A percentile compares a stretch with the other conserved stretches of the same genome.
These are phyloP conservation scores for Blastobasis adustella DNA, from an alignment of 2,888 invertebrate species.

Conservation along the genomic window DNA sequence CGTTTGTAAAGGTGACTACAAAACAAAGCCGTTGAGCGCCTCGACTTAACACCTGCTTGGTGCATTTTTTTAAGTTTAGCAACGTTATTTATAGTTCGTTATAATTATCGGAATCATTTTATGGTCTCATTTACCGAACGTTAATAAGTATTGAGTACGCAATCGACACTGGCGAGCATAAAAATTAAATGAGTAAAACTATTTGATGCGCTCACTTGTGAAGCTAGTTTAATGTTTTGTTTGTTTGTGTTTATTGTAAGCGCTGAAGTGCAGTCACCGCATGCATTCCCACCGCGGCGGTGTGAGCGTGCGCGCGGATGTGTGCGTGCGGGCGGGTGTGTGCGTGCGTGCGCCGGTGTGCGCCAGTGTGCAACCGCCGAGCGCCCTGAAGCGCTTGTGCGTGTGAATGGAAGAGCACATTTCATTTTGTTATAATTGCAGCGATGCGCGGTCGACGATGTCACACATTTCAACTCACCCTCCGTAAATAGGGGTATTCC, in stretches of 20 bases:
- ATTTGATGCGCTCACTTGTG: slow-evolving; percentile 36
- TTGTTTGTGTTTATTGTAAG: slow-evolving; percentile 73
- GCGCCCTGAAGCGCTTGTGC: slow-evolving; percentile 68
- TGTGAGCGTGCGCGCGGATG: slow-evolving; percentile 43
- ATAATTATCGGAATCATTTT: slow-evolving; percentile 22
- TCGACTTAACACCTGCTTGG: slow-evolving; percentile 60
- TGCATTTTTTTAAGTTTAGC: slow-evolving; percentile 30
- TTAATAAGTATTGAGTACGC: slow-evolving; percentile 6
- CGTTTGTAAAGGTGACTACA: slow-evolving; percentile 68
- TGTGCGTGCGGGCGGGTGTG: slow-evolving; percentile 33
- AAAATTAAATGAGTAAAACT: background rate
- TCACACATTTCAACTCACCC: slow-evolving; percentile 57
- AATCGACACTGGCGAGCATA: background rate
- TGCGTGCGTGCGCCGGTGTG: slow-evolving; percentile 40
- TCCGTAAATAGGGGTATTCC: slow-evolving; percentile 39
- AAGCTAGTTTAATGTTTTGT: slow-evolving; percentile 64
- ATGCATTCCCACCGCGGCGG: slow-evolving; percentile 59
- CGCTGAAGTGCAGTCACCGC: slow-evolving; percentile 74
- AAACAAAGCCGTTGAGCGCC: slow-evolving; percentile 66
- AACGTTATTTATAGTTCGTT: slow-evolving; percentile 17
- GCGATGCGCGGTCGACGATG: slow-evolving; percentile 68
- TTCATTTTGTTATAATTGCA: slow-evolving; percentile 72
- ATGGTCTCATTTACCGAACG: slow-evolving; percentile 13
- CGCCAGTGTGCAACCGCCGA: slow-evolving; percentile 42
- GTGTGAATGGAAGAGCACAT: slow-evolving; percentile 74